These are phyloP conservation scores for Platichthys stellatus DNA, from an alignment of 2,113 vertebrate species.

Conservation along the genomic window DNA sequence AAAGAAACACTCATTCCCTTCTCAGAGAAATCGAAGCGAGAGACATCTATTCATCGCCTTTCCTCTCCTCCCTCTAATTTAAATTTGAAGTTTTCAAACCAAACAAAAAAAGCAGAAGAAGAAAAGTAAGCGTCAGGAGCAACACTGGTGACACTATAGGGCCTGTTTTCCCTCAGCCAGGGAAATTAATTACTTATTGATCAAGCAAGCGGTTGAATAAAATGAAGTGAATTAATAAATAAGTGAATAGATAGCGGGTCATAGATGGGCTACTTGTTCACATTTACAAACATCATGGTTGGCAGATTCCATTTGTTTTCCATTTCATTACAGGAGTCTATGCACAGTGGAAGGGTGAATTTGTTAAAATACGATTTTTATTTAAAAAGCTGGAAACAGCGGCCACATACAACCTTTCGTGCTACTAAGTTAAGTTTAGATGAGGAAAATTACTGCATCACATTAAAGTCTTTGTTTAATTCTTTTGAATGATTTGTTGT, in stretches of 20 bases:
- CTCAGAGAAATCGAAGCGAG: slow-evolving; percentile 29
- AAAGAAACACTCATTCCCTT: slow-evolving; percentile 24
- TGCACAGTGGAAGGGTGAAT: slow-evolving; percentile 9
- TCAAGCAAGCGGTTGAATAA: slow-evolving; percentile 72
- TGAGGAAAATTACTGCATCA: not conserved
- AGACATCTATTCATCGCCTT: slow-evolving; percentile 23
- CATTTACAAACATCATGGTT: slow-evolving; percentile 74
- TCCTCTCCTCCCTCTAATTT: slow-evolving; percentile 28
- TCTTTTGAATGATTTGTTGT: slow-evolving; percentile 47
- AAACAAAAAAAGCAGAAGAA: slow-evolving; percentile 10
- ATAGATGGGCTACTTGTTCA: slow-evolving; percentile 71
- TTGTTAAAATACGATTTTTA: slow-evolving; percentile 19
- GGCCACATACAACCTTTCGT: not conserved
- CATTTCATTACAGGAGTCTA: slow-evolving; percentile 56
- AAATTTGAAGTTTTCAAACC: slow-evolving; percentile 57
- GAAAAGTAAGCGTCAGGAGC: slow-evolving; percentile 52
- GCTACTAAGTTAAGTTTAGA: not conserved
- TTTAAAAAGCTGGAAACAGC: not conserved
- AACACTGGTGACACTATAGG: slow-evolving; percentile 64
- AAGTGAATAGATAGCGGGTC: slow-evolving; percentile 70
- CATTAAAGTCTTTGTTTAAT: slow-evolving; percentile 3
- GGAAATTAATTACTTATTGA: slow-evolving; percentile 86
- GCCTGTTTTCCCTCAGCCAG: slow-evolving; percentile 67
- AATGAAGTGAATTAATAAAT: slow-evolving; percentile 81
- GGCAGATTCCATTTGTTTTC: slow-evolving; percentile 75